A percentile compares a stretch with the other conserved stretches of the same genome.
Conservation (phyloP, 2,797 vertebrate genomes). For the Rhinophrynus dorsalis region DNA sequence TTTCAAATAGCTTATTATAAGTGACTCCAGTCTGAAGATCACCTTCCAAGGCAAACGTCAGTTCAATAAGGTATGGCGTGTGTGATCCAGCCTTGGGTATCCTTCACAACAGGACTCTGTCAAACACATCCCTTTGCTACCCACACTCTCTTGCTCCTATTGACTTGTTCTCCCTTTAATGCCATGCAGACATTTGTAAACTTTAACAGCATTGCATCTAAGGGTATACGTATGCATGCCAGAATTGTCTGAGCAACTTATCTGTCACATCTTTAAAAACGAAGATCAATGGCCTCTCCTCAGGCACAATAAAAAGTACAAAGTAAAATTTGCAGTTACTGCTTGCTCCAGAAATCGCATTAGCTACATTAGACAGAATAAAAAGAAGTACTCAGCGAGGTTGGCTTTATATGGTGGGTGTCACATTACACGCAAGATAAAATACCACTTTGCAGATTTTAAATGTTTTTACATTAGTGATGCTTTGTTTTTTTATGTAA, state of each 20-base stretch:
- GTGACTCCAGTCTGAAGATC: conserved; percentile 80
- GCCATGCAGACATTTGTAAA: conserved; percentile 58
- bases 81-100: conserved; percentile 71
- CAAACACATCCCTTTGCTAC: conserved; percentile 55
- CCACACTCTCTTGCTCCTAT: conserved; percentile 49
- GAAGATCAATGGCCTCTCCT: conserved; percentile 55
- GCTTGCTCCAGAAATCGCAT: conserved; percentile 66
- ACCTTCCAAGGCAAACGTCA: conserved; percentile 81
- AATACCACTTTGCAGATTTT: conserved; percentile 71
- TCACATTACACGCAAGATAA: conserved; percentile 63
- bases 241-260: not conserved
- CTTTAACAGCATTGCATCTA: conserved; percentile 64
- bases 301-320: conserved; percentile 59
- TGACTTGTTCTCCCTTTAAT: conserved; percentile 47
- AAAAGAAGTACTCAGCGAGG: conserved; percentile 61
- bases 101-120: conserved; percentile 73
- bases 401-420: conserved; percentile 61
- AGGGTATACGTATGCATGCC: conserved; percentile 48
- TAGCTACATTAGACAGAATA: conserved; percentile 65
- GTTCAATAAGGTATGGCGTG: conserved; percentile 76
- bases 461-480: conserved; percentile 66
- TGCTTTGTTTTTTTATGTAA: conserved; percentile 66
- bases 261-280: conserved; percentile 51
- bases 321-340: conserved; percentile 65
- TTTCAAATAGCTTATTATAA: conserved; percentile 78